Base-by-base conservation (phyloP, 2,888 invertebrate genomes). In the Pandemis cinnamomeana region DNA sequence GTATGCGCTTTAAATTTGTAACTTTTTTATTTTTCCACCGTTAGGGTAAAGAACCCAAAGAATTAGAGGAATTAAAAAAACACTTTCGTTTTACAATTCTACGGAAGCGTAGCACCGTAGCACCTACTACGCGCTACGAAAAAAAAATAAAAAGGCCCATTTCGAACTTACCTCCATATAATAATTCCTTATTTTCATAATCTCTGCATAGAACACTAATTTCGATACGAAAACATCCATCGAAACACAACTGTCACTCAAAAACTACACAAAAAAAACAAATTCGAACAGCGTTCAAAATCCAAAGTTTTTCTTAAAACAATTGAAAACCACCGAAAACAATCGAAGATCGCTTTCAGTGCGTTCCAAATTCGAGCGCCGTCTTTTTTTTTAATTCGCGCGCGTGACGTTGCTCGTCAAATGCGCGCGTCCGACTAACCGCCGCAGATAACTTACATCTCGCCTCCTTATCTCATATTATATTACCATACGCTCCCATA, bases 161-260 rank as follows among this genome's bases (percentile, higher is more conserved):
- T n/a, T 58, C 73, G 66, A 74, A 83, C 92, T 88, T 81, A 94
- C 93, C 92, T 92, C 91, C 84, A 87, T 86, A 81, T 91, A 92
- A 82, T 85, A 93, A 84, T 86, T 91, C 86, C 90, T 86, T 81
- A 93, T 91, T 93, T 93, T 94, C 93, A 94, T 94, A 89, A 90
- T 93, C 89, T 86, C 84, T 71, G 84, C 79, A 77, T 84, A 84
- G 67, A 44, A 51, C 71, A 64, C 62, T 69, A 72, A 76, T 72
- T 72, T 63, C 48, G 58, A 68, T 86, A 86, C 87, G 81, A 77
- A 81, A 84, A 75, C 77, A 81, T 83, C 84, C 86, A 85, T 87
- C 48, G 48, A 44, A 73, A 48, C 55, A 62, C 70, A 51, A 36
- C 58, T 42, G 48, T 60, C 71, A 67, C 71, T 8, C 46, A 66